Base-by-base conservation (phyloP, 2,888 invertebrate species). In the Plagodis pulveraria region DNA sequence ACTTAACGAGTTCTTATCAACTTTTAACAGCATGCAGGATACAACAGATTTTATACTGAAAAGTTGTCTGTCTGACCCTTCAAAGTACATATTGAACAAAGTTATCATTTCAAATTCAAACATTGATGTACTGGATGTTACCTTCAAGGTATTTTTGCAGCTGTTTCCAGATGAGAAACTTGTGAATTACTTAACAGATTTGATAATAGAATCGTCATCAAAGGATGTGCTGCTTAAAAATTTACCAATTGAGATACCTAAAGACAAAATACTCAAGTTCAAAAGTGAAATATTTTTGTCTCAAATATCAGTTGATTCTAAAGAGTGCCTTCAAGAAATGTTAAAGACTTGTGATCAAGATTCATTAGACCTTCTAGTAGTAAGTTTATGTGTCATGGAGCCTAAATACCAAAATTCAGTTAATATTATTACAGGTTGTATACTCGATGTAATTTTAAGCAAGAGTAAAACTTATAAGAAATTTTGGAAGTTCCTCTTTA, bases 121-220 rank as follows among this genome's bases (percentile, higher is more conserved):
- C 8, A 73, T 75, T 35, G 82, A 77, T 67, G 78, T 84, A 2
- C 71, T 91, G 71, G 89, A 90, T 69, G 12, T 73, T 0, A 80
- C 82, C 9, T 81, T 91, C 53, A 81, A 70, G 63, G 47, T 86
- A 43, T 91, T 88, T 67, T 50, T 86, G 32, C 74, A 87, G 58
- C 22, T 86, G 43, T 91, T 81, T 68, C 74, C 83, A 51, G 83
- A 85, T 56, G 73, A 78, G 0, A 84, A 80, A 68, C 68, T 92
- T 49, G 85, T 87, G 56, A 66, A 66, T 2, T 85, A 73, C 71
- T 73, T 92, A 38, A 72, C 86, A 8, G 84, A 88, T 44, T 66
- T 91, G 1, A 85, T 92, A 77, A 46, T 89, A 40, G 89, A 91
- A 72, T 74, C 84, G 4, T 88, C 91, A 11, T 92, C 91, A 0